Base-by-base conservation (phyloP, 2,888 invertebrate genomes). In the Didymodactylos carnosus region DNA sequence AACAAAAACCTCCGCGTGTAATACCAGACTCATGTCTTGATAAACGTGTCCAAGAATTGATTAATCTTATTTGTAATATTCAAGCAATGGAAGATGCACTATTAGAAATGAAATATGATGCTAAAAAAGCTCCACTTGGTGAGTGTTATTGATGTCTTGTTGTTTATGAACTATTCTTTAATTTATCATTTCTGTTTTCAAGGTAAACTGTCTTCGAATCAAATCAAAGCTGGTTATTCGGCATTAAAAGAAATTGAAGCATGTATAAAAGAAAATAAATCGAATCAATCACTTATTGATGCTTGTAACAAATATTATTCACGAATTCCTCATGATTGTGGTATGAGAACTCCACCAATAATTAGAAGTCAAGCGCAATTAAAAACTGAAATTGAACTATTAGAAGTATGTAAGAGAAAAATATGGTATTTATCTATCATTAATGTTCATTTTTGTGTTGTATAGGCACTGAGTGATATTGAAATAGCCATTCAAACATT, bases 401-500 rank as follows among this genome's bases (percentile, higher is more conserved):
- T 86, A n/a, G 84, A 85, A 80, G n/a, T n/a, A n/a, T n/a, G n/a
- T n/a, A n/a, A n/a, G n/a, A n/a, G n/a, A n/a, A n/a, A n/a, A n/a
- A n/a, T n/a, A n/a, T n/a, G n/a, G n/a, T n/a, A n/a, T n/a, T n/a
- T n/a, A n/a, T n/a, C n/a, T n/a, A n/a, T n/a, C n/a, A n/a, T n/a
- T n/a, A n/a, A n/a, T n/a, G n/a, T n/a, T n/a, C n/a, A n/a, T n/a
- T n/a, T n/a, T n/a, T n/a, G n/a, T n/a, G n/a, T n/a, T n/a, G n/a
- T 86, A n/a, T 84, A 85, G 80, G 83, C 82, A 77, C 73, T 71
- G 13, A 51, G 70, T 72, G 97, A 98, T 83, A 90, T 98, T 78
- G 94, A 98, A 84, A 88, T 94, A 72, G 95, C 97, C 0, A 97
- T 93, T 84, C 91, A 86, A 79, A 84, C 97, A 79, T 84, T 97